A percentile compares a stretch with the other conserved stretches of the same genome.
Conservation (phyloP, 2,888 invertebrate genomes). For the Tetranychus truncatus region DNA sequence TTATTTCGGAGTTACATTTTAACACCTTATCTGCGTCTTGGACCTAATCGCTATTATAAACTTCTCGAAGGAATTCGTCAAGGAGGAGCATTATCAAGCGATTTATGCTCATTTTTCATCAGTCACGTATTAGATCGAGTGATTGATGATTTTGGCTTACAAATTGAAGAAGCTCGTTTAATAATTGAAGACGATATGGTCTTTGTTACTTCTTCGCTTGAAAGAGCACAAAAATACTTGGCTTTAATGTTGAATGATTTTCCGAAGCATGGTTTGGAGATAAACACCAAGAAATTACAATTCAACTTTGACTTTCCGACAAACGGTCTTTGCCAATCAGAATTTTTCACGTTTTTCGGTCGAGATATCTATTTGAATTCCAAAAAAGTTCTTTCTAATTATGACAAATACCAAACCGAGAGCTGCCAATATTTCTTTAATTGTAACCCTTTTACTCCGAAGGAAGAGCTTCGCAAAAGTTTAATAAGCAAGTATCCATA, state of each 20-base stretch:
- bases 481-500: slow-evolving; percentile 40
- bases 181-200: slow-evolving; percentile 17
- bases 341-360: background rate
- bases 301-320: slow-evolving; percentile 3
- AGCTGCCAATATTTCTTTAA: background rate
- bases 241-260: slow-evolving; percentile 2
- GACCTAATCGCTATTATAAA: slow-evolving; percentile 10
- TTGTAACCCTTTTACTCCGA: background rate
- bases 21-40: slow-evolving; percentile 1
- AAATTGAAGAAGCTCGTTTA: slow-evolving; percentile 1
- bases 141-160: slow-evolving; percentile 9
- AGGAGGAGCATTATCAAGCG: slow-evolving; percentile 17
- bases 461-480: slow-evolving; percentile 38
- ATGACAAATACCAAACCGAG: background rate
- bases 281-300: slow-evolving; percentile 13
- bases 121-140: slow-evolving; percentile 3
- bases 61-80: slow-evolving; percentile 16
- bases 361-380: background rate
- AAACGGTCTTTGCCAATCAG: background rate
- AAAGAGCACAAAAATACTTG: slow-evolving; percentile 10
- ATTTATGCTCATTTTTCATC: slow-evolving; percentile 15
- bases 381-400: background rate
- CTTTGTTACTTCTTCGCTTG: slow-evolving; percentile 12
- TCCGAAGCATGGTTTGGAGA: background rate
- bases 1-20: slow-evolving; percentile 13